phyloP scores from a whole-genome alignment of 2,113 vertebrate genomes.

The Collichthys lucidus region DNA sequence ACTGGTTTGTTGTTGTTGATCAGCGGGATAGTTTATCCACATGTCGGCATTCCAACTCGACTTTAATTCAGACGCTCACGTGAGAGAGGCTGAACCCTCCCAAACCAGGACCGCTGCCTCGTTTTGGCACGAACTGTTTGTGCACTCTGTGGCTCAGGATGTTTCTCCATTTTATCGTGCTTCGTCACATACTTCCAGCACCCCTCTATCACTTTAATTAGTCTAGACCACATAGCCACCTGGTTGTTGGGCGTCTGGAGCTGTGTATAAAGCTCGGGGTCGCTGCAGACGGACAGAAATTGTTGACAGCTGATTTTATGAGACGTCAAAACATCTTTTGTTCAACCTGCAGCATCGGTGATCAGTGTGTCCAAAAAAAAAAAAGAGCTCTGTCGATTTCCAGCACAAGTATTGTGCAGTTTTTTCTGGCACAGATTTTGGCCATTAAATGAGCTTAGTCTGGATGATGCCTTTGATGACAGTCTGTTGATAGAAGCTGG shows the following conservation, averaged over 20 bases:
- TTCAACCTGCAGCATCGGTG: background rate
- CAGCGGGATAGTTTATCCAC: constrained; percentile 1
- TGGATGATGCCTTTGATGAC: constrained; percentile 27
- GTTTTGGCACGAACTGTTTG: constrained; percentile 7
- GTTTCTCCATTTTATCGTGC: constrained; percentile 9
- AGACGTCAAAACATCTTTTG: background rate
- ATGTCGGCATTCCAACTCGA: constrained; percentile 24
- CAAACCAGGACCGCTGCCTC: constrained; percentile 12
- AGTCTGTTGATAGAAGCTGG: constrained; percentile 35
- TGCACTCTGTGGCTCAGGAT: constrained; percentile 10
- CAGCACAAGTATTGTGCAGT: background rate
- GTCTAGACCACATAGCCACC: background rate
- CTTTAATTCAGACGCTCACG: constrained; percentile 28
- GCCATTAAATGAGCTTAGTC: constrained; percentile 21
- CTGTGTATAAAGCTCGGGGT: background rate
- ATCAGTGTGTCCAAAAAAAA: background rate
- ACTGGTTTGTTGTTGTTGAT: constrained; percentile 20
- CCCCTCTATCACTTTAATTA: background rate
- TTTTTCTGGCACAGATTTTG: constrained; percentile 10
- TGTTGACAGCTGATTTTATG: background rate
- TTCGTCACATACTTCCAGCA: constrained; percentile 3
- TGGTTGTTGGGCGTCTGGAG: constrained; percentile 11
- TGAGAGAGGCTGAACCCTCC: constrained; percentile 10
- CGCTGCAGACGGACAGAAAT: background rate
- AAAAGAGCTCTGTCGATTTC: constrained; percentile 6